phyloP scores from a whole-genome alignment of 2,797 vertebrate genomes.

The Crocidura indochinensis region DNA sequence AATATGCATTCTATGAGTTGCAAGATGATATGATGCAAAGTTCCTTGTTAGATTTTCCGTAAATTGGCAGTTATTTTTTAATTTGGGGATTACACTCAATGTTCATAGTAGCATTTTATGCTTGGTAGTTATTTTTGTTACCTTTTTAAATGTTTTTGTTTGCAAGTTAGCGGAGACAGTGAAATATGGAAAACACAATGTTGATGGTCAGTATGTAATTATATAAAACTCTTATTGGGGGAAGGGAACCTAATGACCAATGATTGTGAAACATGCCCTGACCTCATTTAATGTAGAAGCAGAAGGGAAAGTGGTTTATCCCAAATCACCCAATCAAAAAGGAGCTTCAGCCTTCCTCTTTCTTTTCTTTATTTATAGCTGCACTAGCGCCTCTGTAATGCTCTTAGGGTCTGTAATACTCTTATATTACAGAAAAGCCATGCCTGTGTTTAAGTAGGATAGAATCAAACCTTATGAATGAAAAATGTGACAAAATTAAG shows the following conservation, averaged over 20 bases:
- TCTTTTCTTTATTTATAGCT: neutral
- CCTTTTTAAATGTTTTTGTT: slow-evolving; percentile 12
- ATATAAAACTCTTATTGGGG: neutral
- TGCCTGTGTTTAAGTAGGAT: slow-evolving; percentile 1
- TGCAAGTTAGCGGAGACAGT: neutral
- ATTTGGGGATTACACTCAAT: neutral
- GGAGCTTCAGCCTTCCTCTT: neutral
- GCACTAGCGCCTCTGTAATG: neutral
- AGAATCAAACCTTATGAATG: slow-evolving; percentile 56
- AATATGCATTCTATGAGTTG: neutral
- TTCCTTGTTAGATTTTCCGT: too few relatives aligned
- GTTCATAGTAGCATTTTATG: neutral
- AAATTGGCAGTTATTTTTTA: neutral
- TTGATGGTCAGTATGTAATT: neutral
- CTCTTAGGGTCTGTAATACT: neutral
- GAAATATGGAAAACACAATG: neutral
- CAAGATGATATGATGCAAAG: too few relatives aligned
- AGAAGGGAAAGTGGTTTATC: neutral
- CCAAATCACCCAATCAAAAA: neutral
- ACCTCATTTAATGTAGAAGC: neutral
- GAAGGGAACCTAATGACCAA: neutral
- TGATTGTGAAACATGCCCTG: neutral
- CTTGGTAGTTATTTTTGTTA: slow-evolving; percentile 20
- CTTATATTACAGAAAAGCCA: slow-evolving; percentile 1
- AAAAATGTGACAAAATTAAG: slow-evolving; percentile 79